Conservation (phyloP, 1,140 invertebrate genomes). For the Anastrepha obliqua region DNA sequence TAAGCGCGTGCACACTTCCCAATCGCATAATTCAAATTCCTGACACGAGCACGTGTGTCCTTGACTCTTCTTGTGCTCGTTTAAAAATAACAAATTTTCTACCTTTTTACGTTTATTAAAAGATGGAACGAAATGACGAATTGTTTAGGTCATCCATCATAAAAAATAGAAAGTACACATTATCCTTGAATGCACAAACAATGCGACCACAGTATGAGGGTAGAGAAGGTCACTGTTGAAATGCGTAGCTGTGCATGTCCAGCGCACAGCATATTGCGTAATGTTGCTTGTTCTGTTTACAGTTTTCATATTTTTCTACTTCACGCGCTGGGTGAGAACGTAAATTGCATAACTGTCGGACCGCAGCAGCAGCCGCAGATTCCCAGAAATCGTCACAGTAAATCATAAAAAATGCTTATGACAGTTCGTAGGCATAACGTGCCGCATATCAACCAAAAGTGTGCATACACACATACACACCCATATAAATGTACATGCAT, state of each 20-base stretch:
- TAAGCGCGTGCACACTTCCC: background rate
- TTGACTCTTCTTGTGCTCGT: background rate
- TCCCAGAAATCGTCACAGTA: slow-evolving; percentile 36
- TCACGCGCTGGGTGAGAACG: background rate
- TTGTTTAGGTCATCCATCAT: slow-evolving; percentile 45
- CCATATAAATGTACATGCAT: too few species aligned
- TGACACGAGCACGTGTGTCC: slow-evolving; percentile 18
- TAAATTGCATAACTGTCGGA: slow-evolving; percentile 31
- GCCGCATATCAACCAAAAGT: background rate
- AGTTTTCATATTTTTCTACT: background rate
- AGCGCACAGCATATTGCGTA: background rate
- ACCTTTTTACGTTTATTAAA: background rate
- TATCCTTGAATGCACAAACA: slow-evolving; percentile 33
- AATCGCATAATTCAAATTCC: slow-evolving; percentile 7
- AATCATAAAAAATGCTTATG: slow-evolving; percentile 52
- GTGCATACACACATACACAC: background rate
- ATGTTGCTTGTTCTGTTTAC: background rate
- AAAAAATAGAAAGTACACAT: slow-evolving; percentile 48
- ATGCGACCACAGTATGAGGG: slow-evolving; percentile 41
- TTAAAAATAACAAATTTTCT: background rate
- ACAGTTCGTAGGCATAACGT: slow-evolving; percentile 7
- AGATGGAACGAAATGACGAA: background rate
- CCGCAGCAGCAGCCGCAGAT: background rate
- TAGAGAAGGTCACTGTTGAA: slow-evolving; percentile 23
- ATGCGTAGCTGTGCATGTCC: slow-evolving; percentile 30